phyloP scores from a whole-genome alignment of 2,888 invertebrate genomes.

The Crepidodera aurea region DNA sequence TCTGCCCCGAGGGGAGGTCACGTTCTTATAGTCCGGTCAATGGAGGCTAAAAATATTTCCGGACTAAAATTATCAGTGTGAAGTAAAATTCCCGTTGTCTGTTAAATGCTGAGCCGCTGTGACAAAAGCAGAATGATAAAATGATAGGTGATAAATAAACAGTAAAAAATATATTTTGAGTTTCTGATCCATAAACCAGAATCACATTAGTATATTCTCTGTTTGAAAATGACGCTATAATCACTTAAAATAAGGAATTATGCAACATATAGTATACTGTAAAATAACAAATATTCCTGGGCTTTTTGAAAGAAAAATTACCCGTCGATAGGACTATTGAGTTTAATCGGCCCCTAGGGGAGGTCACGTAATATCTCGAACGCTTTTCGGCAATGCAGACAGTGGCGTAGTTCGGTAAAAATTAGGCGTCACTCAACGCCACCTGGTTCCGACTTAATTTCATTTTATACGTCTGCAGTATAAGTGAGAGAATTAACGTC shows the following conservation, averaged over 20 bases:
- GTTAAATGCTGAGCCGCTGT: too few relatives aligned
- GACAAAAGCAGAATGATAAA: too few relatives aligned
- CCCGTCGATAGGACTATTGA: constrained; percentile 1
- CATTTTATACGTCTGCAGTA: constrained; percentile 28
- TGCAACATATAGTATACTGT: too few relatives aligned
- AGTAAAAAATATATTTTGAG: too few relatives aligned
- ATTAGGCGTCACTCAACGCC: constrained; percentile 25
- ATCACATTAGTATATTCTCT: too few relatives aligned
- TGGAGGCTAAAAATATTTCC: not conserved
- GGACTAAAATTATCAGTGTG: too few relatives aligned
- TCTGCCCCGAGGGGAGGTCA: constrained; percentile 28
- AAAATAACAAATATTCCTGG: too few relatives aligned
- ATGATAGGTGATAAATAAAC: too few relatives aligned
- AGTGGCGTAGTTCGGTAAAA: constrained; percentile 28
- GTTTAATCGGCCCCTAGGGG: constrained; percentile 21
- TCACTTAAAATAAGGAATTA: too few relatives aligned
- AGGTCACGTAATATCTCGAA: constrained; percentile 29
- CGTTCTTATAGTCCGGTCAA: constrained; percentile 14
- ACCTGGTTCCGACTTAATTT: constrained; percentile 26
- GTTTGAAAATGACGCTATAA: too few relatives aligned
- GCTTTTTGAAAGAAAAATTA: not conserved
- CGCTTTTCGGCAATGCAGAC: constrained; percentile 31
- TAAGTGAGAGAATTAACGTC: constrained; percentile 14
- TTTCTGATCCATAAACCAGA: too few relatives aligned
- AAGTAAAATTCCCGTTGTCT: too few relatives aligned